Evolutionary conservation across 2,797 vertebrate species (phyloP).

Genomic region (Scyliorhinus canicula): DNA sequence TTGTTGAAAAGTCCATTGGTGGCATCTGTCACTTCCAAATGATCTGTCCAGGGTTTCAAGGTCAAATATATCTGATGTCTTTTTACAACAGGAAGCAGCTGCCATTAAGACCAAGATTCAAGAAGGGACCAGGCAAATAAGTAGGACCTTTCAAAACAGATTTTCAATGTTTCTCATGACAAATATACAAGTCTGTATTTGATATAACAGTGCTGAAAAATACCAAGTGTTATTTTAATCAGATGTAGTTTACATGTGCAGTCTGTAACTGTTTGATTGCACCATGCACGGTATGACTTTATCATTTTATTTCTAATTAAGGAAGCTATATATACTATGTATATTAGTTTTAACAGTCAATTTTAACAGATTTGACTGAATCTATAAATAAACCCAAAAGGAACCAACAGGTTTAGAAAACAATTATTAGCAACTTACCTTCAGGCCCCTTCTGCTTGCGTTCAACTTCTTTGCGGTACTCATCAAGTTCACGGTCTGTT

Average conservation of each 20-base stretch:
- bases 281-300: neutral
- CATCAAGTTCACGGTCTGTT: slow-evolving; percentile 87
- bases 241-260: neutral
- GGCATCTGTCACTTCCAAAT: neutral
- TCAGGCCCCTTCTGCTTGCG: slow-evolving; percentile 82
- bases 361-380: neutral
- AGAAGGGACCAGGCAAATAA: neutral
- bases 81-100: neutral
- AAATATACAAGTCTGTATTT: neutral
- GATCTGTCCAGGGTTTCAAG: neutral
- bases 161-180: neutral
- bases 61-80: neutral
- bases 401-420: neutral
- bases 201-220: neutral
- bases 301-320: neutral
- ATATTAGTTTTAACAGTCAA: neutral
- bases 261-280: neutral
- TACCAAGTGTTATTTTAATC: neutral
- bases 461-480: slow-evolving; percentile 87
- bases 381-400: neutral
- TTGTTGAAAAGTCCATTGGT: neutral
- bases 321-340: neutral
- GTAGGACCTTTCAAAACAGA: neutral
- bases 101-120: neutral
- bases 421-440: slow-evolving; percentile 59